A percentile compares a stretch with the other conserved stretches of the same genome.
These are phyloP conservation scores for Gymnocypris eckloni DNA, from an alignment of 2,797 vertebrate genomes.

Conservation along the genomic window DNA sequence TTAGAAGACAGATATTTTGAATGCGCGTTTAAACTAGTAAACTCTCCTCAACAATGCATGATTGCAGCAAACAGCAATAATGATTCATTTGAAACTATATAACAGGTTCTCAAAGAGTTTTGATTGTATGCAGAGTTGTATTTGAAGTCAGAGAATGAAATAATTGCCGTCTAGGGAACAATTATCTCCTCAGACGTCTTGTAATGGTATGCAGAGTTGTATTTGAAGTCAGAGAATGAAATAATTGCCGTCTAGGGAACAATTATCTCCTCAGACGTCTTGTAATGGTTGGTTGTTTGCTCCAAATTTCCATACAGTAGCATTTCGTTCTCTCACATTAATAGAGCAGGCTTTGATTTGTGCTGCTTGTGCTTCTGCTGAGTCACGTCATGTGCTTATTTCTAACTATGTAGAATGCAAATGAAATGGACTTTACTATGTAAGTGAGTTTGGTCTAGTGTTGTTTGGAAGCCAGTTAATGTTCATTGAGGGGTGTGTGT, in stretches of 20 bases:
- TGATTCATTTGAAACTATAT: background rate
- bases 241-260: constrained; percentile 30
- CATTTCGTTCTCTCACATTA: background rate
- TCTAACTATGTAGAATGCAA: background rate
- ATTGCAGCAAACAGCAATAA: background rate
- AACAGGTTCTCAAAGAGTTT: background rate
- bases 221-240: constrained; percentile 9
- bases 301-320: background rate
- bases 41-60: background rate
- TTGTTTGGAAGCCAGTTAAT: background rate
- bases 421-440: background rate
- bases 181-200: constrained; percentile 25
- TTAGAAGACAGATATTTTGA: background rate
- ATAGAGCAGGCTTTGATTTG: background rate
- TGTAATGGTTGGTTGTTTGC: constrained; percentile 6
- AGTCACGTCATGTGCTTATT: background rate
- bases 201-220: background rate
- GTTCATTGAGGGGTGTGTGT: background rate
- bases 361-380: constrained; percentile 7
- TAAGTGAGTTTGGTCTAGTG: background rate
- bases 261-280: constrained; percentile 25
- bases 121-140: background rate
- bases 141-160: constrained; percentile 15
- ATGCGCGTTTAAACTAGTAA: background rate
- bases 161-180: constrained; percentile 28